These are phyloP conservation scores for Pherbina coryleti DNA, from an alignment of 2,888 invertebrate genomes.

Conservation along the genomic window DNA sequence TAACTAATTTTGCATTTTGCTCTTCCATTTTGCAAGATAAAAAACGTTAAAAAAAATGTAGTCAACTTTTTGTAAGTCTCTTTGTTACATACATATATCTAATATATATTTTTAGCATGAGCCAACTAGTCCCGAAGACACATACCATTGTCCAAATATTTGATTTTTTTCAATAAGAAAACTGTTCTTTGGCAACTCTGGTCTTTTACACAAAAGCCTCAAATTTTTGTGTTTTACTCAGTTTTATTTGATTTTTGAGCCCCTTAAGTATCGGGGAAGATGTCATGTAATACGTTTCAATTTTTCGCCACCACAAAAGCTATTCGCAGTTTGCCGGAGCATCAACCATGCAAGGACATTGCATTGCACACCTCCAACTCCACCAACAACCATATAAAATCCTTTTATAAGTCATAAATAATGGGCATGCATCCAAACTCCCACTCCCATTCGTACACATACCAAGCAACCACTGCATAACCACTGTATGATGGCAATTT, in stretches of 20 bases:
- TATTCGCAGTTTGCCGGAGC: neutral
- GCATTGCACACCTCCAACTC: neutral
- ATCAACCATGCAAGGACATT: neutral
- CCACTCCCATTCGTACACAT: slow-evolving; percentile 45
- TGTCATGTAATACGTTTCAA: slow-evolving; percentile 28
- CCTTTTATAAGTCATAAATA: slow-evolving; percentile 41
- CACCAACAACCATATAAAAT: slow-evolving; percentile 6
- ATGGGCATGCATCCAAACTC: slow-evolving; percentile 6
- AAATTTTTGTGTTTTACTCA: neutral
- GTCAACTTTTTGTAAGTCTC: no score
- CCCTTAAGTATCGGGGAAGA: neutral
- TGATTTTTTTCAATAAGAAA: no score
- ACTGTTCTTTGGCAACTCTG: slow-evolving; percentile 15
- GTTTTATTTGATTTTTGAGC: neutral
- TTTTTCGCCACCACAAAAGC: slow-evolving; percentile 32
- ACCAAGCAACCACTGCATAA: slow-evolving; percentile 9
- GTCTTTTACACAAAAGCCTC: neutral
- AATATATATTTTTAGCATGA: no score
- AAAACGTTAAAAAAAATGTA: no score
- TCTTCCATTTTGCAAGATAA: no score
- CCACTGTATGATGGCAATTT: slow-evolving; percentile 17
- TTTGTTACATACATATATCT: no score
- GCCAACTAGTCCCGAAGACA: no score
- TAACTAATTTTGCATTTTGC: no score
- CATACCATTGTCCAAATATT: no score